Conservation (phyloP, 2,797 vertebrate species). For the Rhincodon typus region DNA sequence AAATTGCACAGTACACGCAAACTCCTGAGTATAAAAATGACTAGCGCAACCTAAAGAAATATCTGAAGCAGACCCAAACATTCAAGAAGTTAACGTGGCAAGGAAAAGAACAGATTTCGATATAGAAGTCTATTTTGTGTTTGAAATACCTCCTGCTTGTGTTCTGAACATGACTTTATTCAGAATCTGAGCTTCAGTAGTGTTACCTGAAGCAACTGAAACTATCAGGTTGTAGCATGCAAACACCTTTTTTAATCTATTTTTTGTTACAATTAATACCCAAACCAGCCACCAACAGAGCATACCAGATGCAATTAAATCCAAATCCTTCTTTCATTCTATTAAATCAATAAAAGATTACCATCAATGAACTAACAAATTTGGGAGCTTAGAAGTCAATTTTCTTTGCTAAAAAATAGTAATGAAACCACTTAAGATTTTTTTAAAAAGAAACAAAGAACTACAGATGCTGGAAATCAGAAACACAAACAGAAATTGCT, state of each 20-base stretch:
- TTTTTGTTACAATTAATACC: background rate
- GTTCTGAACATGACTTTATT: background rate
- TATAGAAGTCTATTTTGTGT: background rate
- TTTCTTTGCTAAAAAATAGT: background rate
- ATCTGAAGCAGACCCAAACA: background rate
- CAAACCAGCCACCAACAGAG: background rate
- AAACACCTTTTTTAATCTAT: background rate
- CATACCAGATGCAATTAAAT: background rate
- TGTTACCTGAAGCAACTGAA: background rate
- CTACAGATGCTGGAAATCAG: no score
- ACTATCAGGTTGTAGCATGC: background rate
- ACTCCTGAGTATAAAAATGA: background rate
- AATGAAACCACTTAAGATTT: background rate
- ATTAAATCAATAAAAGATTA: background rate
- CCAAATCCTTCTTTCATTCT: background rate
- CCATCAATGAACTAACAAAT: background rate
- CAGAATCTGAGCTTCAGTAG: background rate
- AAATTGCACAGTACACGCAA: background rate
- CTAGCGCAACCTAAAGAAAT: background rate
- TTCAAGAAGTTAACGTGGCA: background rate
- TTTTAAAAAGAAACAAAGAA: no score
- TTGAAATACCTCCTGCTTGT: background rate
- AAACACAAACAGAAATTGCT: no score
- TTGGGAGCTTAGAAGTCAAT: background rate
- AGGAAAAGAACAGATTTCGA: background rate